Conservation (phyloP, 2,888 invertebrate species). For the Dynastes tityus region DNA sequence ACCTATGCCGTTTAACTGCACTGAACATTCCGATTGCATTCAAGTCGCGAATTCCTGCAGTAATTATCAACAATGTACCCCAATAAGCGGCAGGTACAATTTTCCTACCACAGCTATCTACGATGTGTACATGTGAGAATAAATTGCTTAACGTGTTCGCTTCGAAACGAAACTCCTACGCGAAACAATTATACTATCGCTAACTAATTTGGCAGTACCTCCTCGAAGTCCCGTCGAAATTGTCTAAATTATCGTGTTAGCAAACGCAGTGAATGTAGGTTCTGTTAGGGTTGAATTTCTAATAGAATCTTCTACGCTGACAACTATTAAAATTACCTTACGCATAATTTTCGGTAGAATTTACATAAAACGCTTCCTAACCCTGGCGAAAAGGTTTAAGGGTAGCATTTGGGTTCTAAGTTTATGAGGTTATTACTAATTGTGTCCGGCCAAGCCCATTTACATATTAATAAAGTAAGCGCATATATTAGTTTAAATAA, state of each 20-base stretch:
- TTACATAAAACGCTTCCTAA: conserved; percentile 13
- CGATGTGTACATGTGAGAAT: too few relatives aligned
- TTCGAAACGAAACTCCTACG: not conserved
- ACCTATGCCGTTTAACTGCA: too few relatives aligned
- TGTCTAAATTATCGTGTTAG: not conserved
- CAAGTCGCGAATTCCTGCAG: too few relatives aligned
- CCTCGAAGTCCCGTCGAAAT: too few relatives aligned
- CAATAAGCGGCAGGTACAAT: too few relatives aligned
- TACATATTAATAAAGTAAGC: conserved; percentile 32
- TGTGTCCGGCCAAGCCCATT: conserved; percentile 12
- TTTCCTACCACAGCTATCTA: too few relatives aligned
- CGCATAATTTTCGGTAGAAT: conserved; percentile 37
- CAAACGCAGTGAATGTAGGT: not conserved
- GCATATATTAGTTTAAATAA: conserved; percentile 7
- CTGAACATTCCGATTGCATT: too few relatives aligned
- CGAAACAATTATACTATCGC: not conserved
- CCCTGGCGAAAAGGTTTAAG: not conserved
- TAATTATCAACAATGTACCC: too few relatives aligned
- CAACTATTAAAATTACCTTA: conserved; percentile 18
- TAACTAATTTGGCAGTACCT: not conserved
- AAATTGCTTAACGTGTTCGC: too few relatives aligned
- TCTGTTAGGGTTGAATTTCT: conserved; percentile 12
- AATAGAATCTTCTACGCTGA: conserved; percentile 19
- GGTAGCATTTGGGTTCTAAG: not conserved
- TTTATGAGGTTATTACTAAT: conserved; percentile 18